Base-by-base conservation (phyloP, 1,140 invertebrate genomes). In the Eueides isabella region DNA sequence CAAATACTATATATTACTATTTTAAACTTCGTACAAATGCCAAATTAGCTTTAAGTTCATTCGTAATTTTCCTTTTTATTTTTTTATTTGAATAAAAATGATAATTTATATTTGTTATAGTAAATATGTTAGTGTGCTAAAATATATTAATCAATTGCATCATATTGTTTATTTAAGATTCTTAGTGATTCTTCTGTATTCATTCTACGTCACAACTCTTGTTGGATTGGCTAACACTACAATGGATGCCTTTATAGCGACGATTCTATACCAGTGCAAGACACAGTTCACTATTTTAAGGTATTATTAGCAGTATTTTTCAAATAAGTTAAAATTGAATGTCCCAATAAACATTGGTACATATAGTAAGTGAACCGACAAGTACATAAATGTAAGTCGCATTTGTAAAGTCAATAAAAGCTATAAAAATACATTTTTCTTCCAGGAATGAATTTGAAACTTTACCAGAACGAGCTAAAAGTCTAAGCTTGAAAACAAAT, bases 171-270 rank as follows among this genome's bases (percentile, higher is more conserved):
- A 14, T 31, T 29, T 28, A n/a, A 91, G 89, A 61, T 92, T 92
- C 41, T 61, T 68, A 19, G 29, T 77, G 63, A 80, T 87, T 9
- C 76, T 92, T 62, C 41, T 87, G 55, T 92, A 91, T 75, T 87
- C 90, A n/a, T 87, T 85, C 75, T 89, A 88, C 74, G 88, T 86
- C 12, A 92, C 88, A 0, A 85, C 90, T 7, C 71, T 92, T 61
- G 88, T 90, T 11, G 90, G 85, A 6, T 86, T 92, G 16, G 90
- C 90, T 11, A 92, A 92, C 71, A 92, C 90, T 6, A 90, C 88
- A 4, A 90, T 90, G 88, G 90, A 92, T 67, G 89, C 89, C 0
- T 90, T 92, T 41, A 85, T 91, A 23, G 89, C 83, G 2, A 87
- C 87, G 1, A 74, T 91, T 6, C 78, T 92, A 11, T 80, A 85